These are phyloP conservation scores for Brachyalestes nurse DNA, from an alignment of 2,797 vertebrate genomes.

Conservation along the genomic window DNA sequence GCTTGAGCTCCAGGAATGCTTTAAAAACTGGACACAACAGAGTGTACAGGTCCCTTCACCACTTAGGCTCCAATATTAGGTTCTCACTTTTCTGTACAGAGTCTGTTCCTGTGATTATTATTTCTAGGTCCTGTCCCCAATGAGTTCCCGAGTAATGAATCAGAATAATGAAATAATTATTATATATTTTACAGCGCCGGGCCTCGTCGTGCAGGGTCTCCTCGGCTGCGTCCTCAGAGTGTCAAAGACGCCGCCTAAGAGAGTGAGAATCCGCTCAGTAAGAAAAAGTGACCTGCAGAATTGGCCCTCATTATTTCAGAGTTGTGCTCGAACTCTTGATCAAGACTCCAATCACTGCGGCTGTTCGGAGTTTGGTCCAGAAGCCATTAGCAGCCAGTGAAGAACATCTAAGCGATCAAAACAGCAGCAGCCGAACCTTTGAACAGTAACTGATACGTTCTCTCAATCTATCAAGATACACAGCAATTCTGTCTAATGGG, in stretches of 20 bases:
- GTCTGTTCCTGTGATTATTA: conserved; percentile 6
- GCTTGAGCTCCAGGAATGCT: conserved; percentile 4
- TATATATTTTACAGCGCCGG: neutral
- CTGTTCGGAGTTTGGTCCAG: neutral
- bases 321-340: neutral
- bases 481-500: neutral
- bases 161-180: conserved; percentile 32
- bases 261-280: neutral
- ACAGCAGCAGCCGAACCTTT: neutral
- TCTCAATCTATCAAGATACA: neutral
- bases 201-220: conserved; percentile 4
- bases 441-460: neutral
- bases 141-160: conserved; percentile 2
- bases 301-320: conserved; percentile 21
- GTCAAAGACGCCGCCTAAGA: neutral
- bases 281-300: neutral
- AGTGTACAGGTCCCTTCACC: neutral
- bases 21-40: conserved; percentile 10
- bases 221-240: conserved; percentile 1
- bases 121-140: neutral
- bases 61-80: conserved; percentile 1
- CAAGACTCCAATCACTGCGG: conserved; percentile 10
- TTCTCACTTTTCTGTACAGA: neutral
- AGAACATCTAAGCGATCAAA: neutral
- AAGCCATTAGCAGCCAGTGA: neutral